Conservation (phyloP, 2,113 vertebrate genomes). For the Oncorhynchus masou region DNA sequence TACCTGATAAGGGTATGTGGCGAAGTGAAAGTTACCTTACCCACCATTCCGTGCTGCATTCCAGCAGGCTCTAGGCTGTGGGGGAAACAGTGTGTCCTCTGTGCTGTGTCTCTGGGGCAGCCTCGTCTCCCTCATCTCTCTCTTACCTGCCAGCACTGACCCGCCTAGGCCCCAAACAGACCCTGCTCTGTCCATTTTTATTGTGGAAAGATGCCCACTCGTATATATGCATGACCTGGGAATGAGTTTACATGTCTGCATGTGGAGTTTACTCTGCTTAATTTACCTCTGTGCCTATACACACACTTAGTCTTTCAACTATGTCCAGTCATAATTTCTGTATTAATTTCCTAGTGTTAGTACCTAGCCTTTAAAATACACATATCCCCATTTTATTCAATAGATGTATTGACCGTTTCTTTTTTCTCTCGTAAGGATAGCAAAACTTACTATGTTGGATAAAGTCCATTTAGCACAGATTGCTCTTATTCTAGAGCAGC, state of each 20-base stretch:
- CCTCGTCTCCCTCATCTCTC: slow-evolving; percentile 31
- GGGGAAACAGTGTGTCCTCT: slow-evolving; percentile 68
- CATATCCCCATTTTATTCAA: too few species aligned
- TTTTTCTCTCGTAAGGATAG: too few species aligned
- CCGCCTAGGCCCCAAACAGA: slow-evolving; percentile 58
- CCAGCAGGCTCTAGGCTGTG: slow-evolving; percentile 54
- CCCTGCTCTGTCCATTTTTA: slow-evolving; percentile 57
- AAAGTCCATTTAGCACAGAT: too few species aligned
- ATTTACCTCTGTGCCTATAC: too few species aligned
- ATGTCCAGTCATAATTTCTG: too few species aligned
- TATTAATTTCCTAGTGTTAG: too few species aligned
- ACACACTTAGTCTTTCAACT: too few species aligned
- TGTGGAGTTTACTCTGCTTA: too few species aligned
- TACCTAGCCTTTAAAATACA: too few species aligned
- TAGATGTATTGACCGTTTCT: too few species aligned
- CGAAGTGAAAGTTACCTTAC: slow-evolving; percentile 59
- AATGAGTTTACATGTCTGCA: slow-evolving; percentile 23
- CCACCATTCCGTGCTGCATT: slow-evolving; percentile 66
- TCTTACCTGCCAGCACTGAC: slow-evolving; percentile 58
- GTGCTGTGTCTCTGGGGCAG: slow-evolving; percentile 60
- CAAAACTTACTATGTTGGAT: too few species aligned
- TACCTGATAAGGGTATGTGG: slow-evolving; percentile 65
- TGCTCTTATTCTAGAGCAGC: too few species aligned
- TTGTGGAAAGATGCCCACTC: slow-evolving; percentile 40
- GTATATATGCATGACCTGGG: slow-evolving; percentile 52